Percentiles rank a stretch among this genome's conserved stretches.
phyloP scores from a whole-genome alignment of 2,113 vertebrate genomes.

The Kryptolebias marmoratus region DNA sequence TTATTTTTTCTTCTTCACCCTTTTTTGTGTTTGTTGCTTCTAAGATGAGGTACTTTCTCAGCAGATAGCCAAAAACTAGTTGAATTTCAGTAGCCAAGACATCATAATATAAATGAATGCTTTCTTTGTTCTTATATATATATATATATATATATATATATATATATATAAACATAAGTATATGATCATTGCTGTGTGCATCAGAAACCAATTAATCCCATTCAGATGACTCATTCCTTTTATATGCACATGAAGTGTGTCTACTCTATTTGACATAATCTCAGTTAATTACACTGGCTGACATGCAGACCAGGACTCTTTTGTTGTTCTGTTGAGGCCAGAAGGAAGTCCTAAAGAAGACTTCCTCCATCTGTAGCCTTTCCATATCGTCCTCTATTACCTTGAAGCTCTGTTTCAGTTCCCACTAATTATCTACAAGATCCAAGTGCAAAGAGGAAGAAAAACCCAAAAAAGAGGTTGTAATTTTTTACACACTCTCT shows the following conservation, averaged over 20 bases:
- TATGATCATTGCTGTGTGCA: constrained; percentile 39
- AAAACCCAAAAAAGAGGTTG: constrained; percentile 17
- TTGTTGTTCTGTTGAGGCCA: constrained; percentile 41
- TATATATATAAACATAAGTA: constrained; percentile 16
- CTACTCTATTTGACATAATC: constrained; percentile 67
- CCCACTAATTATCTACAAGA: constrained; percentile 69
- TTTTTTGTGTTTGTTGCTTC: background rate
- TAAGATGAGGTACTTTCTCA: background rate
- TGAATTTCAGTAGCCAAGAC: background rate
- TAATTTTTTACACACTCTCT: constrained; percentile 60
- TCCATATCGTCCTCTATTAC: constrained; percentile 48
- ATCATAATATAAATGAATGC: background rate
- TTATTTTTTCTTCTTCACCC: background rate
- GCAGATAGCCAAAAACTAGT: background rate
- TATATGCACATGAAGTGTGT: constrained; percentile 42
- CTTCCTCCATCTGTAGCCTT: constrained; percentile 50
- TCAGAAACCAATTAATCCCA: constrained; percentile 56
- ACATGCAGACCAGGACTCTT: constrained; percentile 48
- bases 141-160: constrained; percentile 1
- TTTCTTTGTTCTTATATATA: constrained; percentile 1
- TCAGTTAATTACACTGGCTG: constrained; percentile 64
- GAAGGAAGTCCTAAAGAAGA: constrained; percentile 54
- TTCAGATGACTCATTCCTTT: constrained; percentile 50
- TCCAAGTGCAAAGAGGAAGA: constrained; percentile 28
- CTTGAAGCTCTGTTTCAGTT: constrained; percentile 66